Evolutionary conservation across 2,888 invertebrate species (phyloP), one percentile per base, ranked within the genome.

Genomic region (Heliconius ethilla): DNA sequence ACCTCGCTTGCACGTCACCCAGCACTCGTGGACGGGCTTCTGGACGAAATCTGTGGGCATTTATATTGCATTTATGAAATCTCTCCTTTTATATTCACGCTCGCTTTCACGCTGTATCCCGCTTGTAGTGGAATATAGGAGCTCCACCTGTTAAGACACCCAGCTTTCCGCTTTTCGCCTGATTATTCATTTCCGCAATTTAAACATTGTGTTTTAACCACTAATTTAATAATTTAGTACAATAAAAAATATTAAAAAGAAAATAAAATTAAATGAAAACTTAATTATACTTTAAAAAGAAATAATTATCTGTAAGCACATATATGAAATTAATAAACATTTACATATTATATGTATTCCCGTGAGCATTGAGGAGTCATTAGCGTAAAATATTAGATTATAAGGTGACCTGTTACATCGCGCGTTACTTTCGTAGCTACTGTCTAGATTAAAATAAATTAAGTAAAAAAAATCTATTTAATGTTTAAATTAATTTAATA

Each of bases 1-100:
- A 6, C 94, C 94, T 40, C 94, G 86, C 81, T 93, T 94, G 84
- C 94, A 94, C 0, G 94, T 94, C 63, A 94, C 93, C 93, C 93
- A 94, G 77, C 93, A 94, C 82, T 94, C 93, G 77, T 94, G 90
- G 0, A 85, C 86, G 2, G 93, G 92, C 82, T 91, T 94, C 82
- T 93, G 93, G 6, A 88, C 82, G 77, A 89, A 93, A 87, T 93
- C 93, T 93, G 86, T 40, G 86, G 86, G 59, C 69, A 79, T 77
- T 75, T 63, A 51, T 75, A 69, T 22, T 51, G 22, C 51, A 4
- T 66, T 66, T 7, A 3, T 65, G 10, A 65, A 65, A 29, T 3
- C 33, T 18, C 22, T 63, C 2, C 9, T 22, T 55, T n/a, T 51
- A 1, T 6, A 0, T 6, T 18, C 22, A 51, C 51, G 22, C 22